A percentile compares a stretch with the other conserved stretches of the same genome.
Conservation (phyloP, 2,888 invertebrate species). For the Dione vanillae region DNA sequence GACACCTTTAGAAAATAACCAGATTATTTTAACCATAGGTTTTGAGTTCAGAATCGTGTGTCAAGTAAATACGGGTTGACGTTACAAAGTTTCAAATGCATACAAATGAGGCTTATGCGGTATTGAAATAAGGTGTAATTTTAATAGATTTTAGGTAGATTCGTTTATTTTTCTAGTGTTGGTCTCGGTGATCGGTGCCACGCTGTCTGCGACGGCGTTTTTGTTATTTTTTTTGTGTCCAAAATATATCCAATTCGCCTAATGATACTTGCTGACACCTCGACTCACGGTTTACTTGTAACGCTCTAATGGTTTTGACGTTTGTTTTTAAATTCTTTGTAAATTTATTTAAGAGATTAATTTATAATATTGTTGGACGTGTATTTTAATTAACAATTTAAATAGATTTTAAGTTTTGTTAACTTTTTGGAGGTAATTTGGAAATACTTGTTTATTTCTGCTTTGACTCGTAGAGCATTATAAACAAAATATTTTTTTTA, state of each 20-base stretch:
- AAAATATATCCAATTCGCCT: constrained; percentile 56
- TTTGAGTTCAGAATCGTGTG: constrained; percentile 50
- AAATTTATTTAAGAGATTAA: constrained; percentile 22
- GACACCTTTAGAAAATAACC: constrained; percentile 59
- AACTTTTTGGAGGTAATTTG: background rate
- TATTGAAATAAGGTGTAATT: constrained; percentile 36
- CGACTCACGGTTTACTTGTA: constrained; percentile 13
- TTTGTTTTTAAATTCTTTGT: constrained; percentile 27
- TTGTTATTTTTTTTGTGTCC: constrained; percentile 53
- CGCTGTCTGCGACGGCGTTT: constrained; percentile 69
- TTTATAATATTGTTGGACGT: constrained; percentile 4
- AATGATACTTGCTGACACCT: constrained; percentile 64
- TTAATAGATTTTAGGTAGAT: constrained; percentile 43
- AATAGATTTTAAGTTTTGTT: background rate
- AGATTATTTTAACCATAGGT: constrained; percentile 36
- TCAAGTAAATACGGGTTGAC: constrained; percentile 39
- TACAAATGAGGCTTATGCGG: constrained; percentile 16
- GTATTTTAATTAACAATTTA: background rate
- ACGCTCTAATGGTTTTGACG: constrained; percentile 30
- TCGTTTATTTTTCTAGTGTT: constrained; percentile 46
- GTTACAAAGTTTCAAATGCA: constrained; percentile 41
- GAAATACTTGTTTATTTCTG: no score
- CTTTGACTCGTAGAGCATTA: no score
- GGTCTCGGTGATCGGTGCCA: constrained; percentile 68
- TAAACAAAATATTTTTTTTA: no score